Evolutionary conservation across 2,797 vertebrate genomes (phyloP).

Genomic region (Girardinus metallicus): DNA sequence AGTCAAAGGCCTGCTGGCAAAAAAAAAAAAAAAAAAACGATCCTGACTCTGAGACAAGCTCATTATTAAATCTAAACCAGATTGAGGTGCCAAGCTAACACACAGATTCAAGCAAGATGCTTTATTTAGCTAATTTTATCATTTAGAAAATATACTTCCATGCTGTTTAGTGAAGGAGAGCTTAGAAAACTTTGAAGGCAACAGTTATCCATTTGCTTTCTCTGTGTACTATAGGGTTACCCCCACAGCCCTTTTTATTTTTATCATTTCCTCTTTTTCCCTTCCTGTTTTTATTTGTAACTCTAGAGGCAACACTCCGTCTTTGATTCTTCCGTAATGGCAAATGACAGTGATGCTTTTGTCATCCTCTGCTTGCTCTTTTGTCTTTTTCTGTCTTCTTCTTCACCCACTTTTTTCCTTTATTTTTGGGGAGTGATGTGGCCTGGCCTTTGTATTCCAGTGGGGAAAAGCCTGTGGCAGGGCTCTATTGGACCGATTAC

Average conservation of each 20-base stretch:
- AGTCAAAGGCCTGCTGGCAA: constrained; percentile 59
- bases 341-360: constrained; percentile 97
- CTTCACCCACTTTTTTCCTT: constrained; percentile 58
- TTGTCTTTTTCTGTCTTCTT: constrained; percentile 76
- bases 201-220: constrained; percentile 72
- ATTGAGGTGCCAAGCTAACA: constrained; percentile 50
- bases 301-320: constrained; percentile 83
- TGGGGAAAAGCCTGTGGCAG: constrained; percentile 90
- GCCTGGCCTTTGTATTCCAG: constrained; percentile 90
- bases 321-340: constrained; percentile 87
- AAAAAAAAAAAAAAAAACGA: constrained; percentile 33
- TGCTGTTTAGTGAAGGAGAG: constrained; percentile 33
- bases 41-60: constrained; percentile 65
- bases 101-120: constrained; percentile 49
- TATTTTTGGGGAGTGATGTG: constrained; percentile 76
- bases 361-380: constrained; percentile 90
- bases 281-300: constrained; percentile 75
- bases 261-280: constrained; percentile 55
- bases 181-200: constrained; percentile 65
- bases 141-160: constrained; percentile 1
- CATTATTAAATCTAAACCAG: constrained; percentile 68
- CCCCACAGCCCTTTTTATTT: constrained; percentile 49
- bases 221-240: constrained; percentile 42
- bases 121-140: constrained; percentile 38
- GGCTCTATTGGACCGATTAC: constrained; percentile 98